phyloP scores from a whole-genome alignment of 2,888 invertebrate genomes.

The Drosophila diplacantha region DNA sequence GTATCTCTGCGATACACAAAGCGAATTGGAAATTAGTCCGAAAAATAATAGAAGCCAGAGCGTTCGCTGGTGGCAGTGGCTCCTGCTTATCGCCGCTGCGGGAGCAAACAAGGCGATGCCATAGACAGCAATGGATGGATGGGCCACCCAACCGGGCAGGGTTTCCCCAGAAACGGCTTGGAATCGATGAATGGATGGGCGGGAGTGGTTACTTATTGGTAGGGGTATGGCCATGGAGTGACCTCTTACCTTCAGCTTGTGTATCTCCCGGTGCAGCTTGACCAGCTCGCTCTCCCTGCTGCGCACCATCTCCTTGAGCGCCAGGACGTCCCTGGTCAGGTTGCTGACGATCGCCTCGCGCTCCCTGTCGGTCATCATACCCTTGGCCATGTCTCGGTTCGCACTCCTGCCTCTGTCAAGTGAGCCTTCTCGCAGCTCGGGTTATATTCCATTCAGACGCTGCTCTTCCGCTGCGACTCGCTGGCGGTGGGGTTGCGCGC shows the following conservation, averaged over 20 bases:
- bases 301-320: slow-evolving; percentile 80
- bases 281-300: slow-evolving; percentile 81
- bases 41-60: slow-evolving; percentile 26
- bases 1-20: slow-evolving; percentile 52
- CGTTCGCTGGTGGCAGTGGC: slow-evolving; percentile 11
- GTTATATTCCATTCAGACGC: slow-evolving; percentile 30
- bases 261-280: slow-evolving; percentile 83
- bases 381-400: slow-evolving; percentile 37
- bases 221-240: not conserved
- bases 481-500: slow-evolving; percentile 24
- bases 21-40: slow-evolving; percentile 48
- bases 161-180: slow-evolving; percentile 16
- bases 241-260: slow-evolving; percentile 78
- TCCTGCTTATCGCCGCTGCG: slow-evolving; percentile 31
- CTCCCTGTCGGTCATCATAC: slow-evolving; percentile 50
- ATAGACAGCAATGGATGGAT: slow-evolving; percentile 46
- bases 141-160: slow-evolving; percentile 17
- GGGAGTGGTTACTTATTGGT: not conserved
- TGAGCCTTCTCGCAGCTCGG: not conserved
- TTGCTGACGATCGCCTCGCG: slow-evolving; percentile 77
- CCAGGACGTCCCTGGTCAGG: slow-evolving; percentile 80
- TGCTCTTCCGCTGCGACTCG: slow-evolving; percentile 10
- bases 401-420: not conserved
- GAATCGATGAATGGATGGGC: not conserved
- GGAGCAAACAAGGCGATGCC: slow-evolving; percentile 55